Conservation (phyloP, 2,888 invertebrate genomes). For the Kuschelorhynchus macadamiae region DNA sequence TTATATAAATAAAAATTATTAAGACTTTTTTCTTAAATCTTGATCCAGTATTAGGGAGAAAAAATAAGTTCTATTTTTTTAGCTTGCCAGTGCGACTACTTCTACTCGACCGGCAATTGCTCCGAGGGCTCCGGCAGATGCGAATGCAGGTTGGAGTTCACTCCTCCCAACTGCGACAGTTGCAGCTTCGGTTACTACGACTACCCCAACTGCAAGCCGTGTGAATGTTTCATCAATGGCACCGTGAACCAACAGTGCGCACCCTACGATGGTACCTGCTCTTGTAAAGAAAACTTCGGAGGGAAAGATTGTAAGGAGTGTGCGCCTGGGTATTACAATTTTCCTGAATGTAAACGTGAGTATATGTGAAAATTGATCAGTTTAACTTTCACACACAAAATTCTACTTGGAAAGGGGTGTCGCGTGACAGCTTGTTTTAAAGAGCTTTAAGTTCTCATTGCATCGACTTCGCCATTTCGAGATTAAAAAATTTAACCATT, state of each 20-base stretch:
- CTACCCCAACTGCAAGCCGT: constrained; percentile 92
- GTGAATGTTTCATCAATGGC: constrained; percentile 93
- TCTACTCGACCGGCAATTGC: constrained; percentile 94
- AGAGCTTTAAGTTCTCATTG: too few species aligned
- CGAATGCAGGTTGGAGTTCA: constrained; percentile 87
- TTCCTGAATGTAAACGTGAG: constrained; percentile 85
- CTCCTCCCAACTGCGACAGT: constrained; percentile 84
- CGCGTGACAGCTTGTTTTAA: too few species aligned
- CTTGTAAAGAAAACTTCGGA: constrained; percentile 90
- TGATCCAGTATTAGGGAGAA: too few species aligned
- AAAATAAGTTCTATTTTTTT: too few species aligned
- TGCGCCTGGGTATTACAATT: constrained; percentile 88
- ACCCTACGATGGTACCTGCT: constrained; percentile 85
- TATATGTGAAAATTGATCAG: too few species aligned
- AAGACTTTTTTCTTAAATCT: too few species aligned
- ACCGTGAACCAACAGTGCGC: constrained; percentile 91
- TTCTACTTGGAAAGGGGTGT: too few species aligned
- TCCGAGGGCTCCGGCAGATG: constrained; percentile 91
- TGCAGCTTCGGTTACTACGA: constrained; percentile 94
- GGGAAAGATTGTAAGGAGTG: constrained; percentile 92
- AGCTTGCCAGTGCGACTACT: constrained; percentile 91
- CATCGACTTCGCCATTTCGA: too few species aligned
- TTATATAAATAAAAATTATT: too few species aligned
- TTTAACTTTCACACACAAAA: too few species aligned
- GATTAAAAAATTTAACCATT: too few species aligned